Percentiles rank a stretch among this genome's conserved stretches.
phyloP scores from a whole-genome alignment of 2,113 vertebrate genomes.

The Euleptes europaea region DNA sequence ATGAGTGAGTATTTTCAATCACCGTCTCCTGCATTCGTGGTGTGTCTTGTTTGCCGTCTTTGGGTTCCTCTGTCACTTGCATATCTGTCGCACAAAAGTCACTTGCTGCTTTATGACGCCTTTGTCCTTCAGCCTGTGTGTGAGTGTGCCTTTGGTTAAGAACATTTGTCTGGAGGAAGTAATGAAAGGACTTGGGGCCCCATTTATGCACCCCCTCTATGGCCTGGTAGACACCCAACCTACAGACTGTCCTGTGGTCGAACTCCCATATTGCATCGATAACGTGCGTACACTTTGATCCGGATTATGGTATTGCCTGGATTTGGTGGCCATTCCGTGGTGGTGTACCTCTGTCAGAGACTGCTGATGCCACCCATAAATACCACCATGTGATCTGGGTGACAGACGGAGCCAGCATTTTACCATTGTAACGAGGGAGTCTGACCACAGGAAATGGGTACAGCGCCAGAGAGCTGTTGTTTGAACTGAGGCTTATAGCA shows the following conservation, averaged over 20 bases:
- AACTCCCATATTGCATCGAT: not conserved
- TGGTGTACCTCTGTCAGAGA: not conserved
- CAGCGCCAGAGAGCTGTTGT: too few species aligned
- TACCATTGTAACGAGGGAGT: not conserved
- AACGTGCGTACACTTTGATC: not conserved
- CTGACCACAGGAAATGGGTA: not conserved
- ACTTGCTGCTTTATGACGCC: constrained; percentile 47
- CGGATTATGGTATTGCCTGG: not conserved
- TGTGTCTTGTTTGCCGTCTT: constrained; percentile 35
- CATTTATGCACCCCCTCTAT: not conserved
- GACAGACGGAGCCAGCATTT: not conserved
- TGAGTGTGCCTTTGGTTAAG: not conserved
- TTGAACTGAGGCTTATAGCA: not conserved
- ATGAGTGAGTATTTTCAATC: constrained; percentile 80
- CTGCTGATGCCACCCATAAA: not conserved
- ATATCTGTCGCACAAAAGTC: constrained; percentile 46
- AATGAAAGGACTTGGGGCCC: not conserved
- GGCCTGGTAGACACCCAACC: not conserved
- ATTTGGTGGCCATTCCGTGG: not conserved
- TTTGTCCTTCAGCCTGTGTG: constrained; percentile 37
- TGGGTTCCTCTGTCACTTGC: constrained; percentile 14
- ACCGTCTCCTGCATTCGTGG: constrained; percentile 61
- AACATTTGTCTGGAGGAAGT: not conserved
- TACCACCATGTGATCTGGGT: not conserved
- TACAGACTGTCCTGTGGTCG: constrained; percentile 1